These are phyloP conservation scores for Distichodus sexfasciatus DNA, from an alignment of 2,797 vertebrate genomes.

Conservation along the genomic window DNA sequence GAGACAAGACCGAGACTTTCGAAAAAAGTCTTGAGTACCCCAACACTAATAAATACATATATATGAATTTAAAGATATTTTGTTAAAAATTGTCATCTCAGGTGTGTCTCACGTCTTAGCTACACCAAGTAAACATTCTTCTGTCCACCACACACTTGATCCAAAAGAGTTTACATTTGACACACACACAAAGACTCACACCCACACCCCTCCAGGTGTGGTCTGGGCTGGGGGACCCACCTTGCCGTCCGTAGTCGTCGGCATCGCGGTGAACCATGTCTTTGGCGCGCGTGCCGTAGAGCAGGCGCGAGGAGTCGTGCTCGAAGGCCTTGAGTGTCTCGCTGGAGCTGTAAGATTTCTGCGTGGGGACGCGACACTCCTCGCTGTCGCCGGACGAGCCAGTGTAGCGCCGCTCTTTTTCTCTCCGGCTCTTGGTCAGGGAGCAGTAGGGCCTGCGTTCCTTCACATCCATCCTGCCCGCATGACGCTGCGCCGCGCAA, in stretches of 20 bases:
- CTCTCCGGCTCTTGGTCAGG: constrained; percentile 89
- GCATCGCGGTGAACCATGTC: constrained; percentile 92
- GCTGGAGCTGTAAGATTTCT: constrained; percentile 98
- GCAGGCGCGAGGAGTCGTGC: constrained; percentile 90
- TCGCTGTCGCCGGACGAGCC: constrained; percentile 82
- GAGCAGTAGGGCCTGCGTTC: constrained; percentile 97
- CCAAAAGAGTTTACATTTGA: too few relatives aligned
- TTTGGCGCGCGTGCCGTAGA: constrained; percentile 90
- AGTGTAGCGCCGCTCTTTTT: constrained; percentile 85
- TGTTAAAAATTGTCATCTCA: too few relatives aligned
- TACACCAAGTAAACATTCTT: too few relatives aligned
- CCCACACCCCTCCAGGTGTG: too few relatives aligned
- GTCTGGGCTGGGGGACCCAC: constrained; percentile 62
- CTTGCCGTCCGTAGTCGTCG: constrained; percentile 87
- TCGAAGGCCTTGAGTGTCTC: constrained; percentile 97
- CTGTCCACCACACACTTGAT: too few relatives aligned
- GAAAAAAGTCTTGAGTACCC: too few relatives aligned
- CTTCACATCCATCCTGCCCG: constrained; percentile 98
- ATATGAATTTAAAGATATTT: too few relatives aligned
- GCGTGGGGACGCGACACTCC: constrained; percentile 91
- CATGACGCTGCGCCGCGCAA: constrained; percentile 72
- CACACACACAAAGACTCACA: too few relatives aligned
- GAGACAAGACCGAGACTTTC: too few relatives aligned
- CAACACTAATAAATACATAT: too few relatives aligned
- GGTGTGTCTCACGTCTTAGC: too few relatives aligned